Percentiles rank a stretch among this genome's conserved stretches.
These are phyloP conservation scores for Drosophila trichaetosa DNA, from an alignment of 2,888 invertebrate species.

Conservation along the genomic window DNA sequence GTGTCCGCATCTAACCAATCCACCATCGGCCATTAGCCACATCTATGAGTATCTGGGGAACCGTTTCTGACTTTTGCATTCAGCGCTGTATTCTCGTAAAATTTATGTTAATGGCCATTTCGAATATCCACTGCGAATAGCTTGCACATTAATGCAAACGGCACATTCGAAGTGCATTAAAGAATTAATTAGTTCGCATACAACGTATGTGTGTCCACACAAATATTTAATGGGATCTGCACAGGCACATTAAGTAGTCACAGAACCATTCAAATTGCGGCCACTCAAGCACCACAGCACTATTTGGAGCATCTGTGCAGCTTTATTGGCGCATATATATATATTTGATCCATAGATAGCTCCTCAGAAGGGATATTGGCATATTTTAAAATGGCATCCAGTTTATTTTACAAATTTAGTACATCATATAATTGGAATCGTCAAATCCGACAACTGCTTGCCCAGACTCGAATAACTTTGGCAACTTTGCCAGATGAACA, in stretches of 20 bases:
- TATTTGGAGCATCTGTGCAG: not conserved
- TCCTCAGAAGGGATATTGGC: not conserved
- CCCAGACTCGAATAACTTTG: constrained; percentile 29
- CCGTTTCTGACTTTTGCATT: constrained; percentile 16
- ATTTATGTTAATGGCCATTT: constrained; percentile 62
- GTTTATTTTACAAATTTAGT: not conserved
- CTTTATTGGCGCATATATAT: not conserved
- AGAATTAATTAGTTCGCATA: constrained; percentile 69
- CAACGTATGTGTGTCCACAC: constrained; percentile 27
- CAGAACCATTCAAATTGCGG: not conserved
- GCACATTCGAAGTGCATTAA: constrained; percentile 67
- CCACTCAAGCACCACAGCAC: not conserved
- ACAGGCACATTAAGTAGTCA: constrained; percentile 2
- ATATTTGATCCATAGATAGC: not conserved
- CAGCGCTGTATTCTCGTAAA: constrained; percentile 20
- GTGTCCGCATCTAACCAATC: constrained; percentile 37
- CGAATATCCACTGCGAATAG: constrained; percentile 36
- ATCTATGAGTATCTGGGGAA: constrained; percentile 44
- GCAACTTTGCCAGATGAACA: constrained; percentile 19
- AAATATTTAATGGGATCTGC: constrained; percentile 1
- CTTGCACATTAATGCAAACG: constrained; percentile 52
- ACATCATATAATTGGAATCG: constrained; percentile 35
- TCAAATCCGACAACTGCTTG: constrained; percentile 32
- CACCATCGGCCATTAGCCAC: constrained; percentile 66
- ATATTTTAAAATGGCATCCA: not conserved